A percentile compares a stretch with the other conserved stretches of the same genome.
Conservation (phyloP, 2,113 vertebrate species). For the Puntigrus tetrazona region DNA sequence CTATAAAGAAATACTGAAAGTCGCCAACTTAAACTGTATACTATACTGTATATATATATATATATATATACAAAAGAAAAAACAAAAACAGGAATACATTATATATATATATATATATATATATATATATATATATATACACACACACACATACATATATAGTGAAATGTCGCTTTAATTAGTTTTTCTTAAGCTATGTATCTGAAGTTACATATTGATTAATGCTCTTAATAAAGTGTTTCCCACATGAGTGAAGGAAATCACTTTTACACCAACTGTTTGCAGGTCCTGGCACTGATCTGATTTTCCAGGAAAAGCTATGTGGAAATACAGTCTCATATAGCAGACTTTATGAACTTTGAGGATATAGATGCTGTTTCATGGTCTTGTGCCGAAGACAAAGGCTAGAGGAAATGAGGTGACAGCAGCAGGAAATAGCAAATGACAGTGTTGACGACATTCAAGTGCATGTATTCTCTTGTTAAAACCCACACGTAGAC, state of each 20-base stretch:
- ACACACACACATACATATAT: too few relatives aligned
- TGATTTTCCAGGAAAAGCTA: not conserved
- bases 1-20: not conserved
- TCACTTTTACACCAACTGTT: not conserved
- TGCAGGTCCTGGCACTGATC: not conserved
- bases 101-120: too few relatives aligned
- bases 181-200: not conserved
- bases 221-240: not conserved
- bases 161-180: constrained; percentile 2
- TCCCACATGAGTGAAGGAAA: not conserved
- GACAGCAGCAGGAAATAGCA: constrained; percentile 48
- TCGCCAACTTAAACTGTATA: not conserved
- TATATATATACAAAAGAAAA: too few relatives aligned
- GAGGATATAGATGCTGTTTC: constrained; percentile 25
- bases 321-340: not conserved
- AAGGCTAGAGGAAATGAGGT: constrained; percentile 59
- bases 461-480: constrained; percentile 44
- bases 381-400: constrained; percentile 50
- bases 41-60: too few relatives aligned
- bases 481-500: constrained; percentile 47
- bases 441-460: constrained; percentile 53
- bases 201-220: not conserved
- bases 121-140: too few relatives aligned
- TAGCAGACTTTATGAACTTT: not conserved
- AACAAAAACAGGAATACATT: too few relatives aligned